Base-by-base conservation (phyloP, 37 sponge, comb jelly and placozoan species). In the Diacarnus erythraeanus region DNA sequence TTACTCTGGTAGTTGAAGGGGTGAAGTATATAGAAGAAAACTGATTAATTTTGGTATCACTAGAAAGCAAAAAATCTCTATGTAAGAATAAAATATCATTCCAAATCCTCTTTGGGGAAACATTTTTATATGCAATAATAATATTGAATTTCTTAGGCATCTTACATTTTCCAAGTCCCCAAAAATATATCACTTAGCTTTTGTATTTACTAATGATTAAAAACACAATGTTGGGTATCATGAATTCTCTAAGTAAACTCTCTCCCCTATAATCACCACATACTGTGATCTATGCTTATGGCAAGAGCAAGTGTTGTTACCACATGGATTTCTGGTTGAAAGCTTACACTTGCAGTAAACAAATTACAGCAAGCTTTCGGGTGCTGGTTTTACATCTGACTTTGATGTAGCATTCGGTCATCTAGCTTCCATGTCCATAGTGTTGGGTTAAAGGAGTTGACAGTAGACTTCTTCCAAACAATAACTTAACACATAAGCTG, bases 281-380 rank as follows among this genome's bases (percentile, higher is more conserved):
- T 33, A 69, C 80, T 29, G 80, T 65, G 15, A 27, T 25, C 69
- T 69, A 67, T 79, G n/a, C 36, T 79, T 79, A 17, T 29, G 51
- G 26, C 80, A 79, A 27, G 80, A 79, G 54, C 80, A 66, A 15
- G 37, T 38, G 29, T 79, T 79, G 30, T 18, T 79, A 63, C 80
- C 80, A 79, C 80, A 79, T 30, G 80, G 80, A 79, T 79, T 79
- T 79, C 57, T 66, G 35, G 80, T 47, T 47, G 51, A 47, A 79
- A 25, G 67, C 63, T 79, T 79, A 35, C 80, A 79, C 34, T 67
- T 79, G 42, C 69, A 79, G 8, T 51, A 69, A 47, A 60, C 23
- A 26, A 60, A 20, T 60, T 60, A n/a, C 54, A 80, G 37, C 57
- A 80, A 37, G 57, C 58, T 80, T 69, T 80, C 71, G 31, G 81